Evolutionary conservation across 37 sponge, comb jelly and placozoan genomes (phyloP), one percentile per base, ranked within the genome.

Genomic region (Geodia barretti): DNA sequence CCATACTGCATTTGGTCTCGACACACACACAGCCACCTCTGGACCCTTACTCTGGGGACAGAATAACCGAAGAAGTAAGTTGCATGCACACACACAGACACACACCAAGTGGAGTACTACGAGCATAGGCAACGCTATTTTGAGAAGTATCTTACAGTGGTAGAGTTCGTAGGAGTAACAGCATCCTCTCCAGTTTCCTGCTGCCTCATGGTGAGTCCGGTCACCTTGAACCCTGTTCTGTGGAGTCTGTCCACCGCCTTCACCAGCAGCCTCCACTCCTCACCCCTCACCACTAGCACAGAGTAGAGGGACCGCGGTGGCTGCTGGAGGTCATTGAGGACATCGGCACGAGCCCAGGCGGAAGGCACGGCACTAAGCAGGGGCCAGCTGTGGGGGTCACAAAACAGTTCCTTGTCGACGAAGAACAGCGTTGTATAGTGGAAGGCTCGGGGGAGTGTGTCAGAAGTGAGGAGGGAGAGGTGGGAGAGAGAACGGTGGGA

Each of bases 1-100:
- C 91, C 91, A 91, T 37, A 91, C 87, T 17, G 83, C 86, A 71
- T 91, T 91, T n/a, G 25, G 39, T 23, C 74, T 64, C 73, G 76
- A 58, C 30, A 91, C 83, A 91, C 87, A 86, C 73, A 91, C 87
- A 23, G 81, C 85, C 19, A 90, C 28, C 30, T 28, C 32, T 7
- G 24, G 14, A 1, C 3, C 35, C 21, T 28, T 39, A 19, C 26
- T 17, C 34, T 32, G 1, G 17, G 19, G 26, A 39, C 5, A 7
- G 11, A 23, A 19, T 64, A 29, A n/a, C 7, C 4, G 65, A 29
- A 64, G 25, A 64, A 19, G 19, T 20, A 58, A 58, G n/a, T n/a
- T n/a, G n/a, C 64, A 62, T 62, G 4, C 64, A 2, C 64, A 62
- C 9, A 5, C 26, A 61, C 38, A 23, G 39, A 36, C 38, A 30